Evolutionary conservation across 2,888 invertebrate genomes (phyloP).

Genomic region (Caenorhabditis uteleia): DNA sequence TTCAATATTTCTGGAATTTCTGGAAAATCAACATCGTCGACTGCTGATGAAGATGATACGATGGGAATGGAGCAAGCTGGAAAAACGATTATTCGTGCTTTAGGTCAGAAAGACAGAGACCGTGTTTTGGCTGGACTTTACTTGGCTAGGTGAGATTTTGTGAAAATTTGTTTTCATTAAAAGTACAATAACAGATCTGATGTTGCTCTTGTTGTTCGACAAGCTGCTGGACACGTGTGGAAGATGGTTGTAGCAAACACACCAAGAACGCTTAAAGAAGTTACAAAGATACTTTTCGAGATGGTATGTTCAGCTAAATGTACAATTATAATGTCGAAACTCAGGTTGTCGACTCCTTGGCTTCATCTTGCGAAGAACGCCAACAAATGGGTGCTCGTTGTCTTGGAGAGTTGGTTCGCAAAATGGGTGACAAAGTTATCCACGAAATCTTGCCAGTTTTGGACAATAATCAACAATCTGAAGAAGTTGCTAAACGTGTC

Average conservation of each 20-base stretch:
- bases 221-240: slow-evolving; percentile 98
- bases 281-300: slow-evolving; percentile 89
- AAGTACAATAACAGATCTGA: too few relatives aligned
- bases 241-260: slow-evolving; percentile 98
- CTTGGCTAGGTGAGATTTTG: too few relatives aligned
- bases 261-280: slow-evolving; percentile 91
- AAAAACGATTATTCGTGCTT: slow-evolving; percentile 84
- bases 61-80: slow-evolving; percentile 97
- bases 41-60: slow-evolving; percentile 95
- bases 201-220: slow-evolving; percentile 92
- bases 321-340: neutral
- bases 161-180: too few relatives aligned
- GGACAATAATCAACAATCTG: slow-evolving; percentile 88
- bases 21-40: slow-evolving; percentile 98
- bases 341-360: slow-evolving; percentile 82
- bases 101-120: slow-evolving; percentile 89
- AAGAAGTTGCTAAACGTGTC: slow-evolving; percentile 90
- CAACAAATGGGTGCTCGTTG: slow-evolving; percentile 92
- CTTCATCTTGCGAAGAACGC: slow-evolving; percentile 94
- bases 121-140: slow-evolving; percentile 91
- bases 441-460: slow-evolving; percentile 85
- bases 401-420: slow-evolving; percentile 92
- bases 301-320: slow-evolving; percentile 74
- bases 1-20: slow-evolving; percentile 94
- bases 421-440: slow-evolving; percentile 87